Conservation (phyloP, 1,140 invertebrate genomes). For the Phymorhynchus buccinoides region DNA sequence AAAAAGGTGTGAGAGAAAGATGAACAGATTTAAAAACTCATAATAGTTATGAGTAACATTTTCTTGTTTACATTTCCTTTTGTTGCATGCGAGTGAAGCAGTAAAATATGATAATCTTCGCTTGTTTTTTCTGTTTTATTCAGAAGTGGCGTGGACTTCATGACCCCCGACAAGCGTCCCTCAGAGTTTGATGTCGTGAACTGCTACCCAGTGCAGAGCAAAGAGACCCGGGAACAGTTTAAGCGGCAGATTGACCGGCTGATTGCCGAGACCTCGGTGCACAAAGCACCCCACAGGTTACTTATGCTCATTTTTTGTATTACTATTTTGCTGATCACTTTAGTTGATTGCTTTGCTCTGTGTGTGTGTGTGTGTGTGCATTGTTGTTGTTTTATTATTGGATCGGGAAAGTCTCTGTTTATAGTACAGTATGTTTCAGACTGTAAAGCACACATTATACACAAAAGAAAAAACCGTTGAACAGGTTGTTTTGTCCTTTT, state of each 20-base stretch:
- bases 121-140: neutral
- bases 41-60: no score
- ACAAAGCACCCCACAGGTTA: conserved; percentile 53
- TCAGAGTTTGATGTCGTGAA: conserved; percentile 46
- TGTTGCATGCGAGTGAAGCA: no score
- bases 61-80: no score
- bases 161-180: conserved; percentile 52
- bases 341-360: neutral
- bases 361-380: conserved; percentile 23
- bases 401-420: neutral
- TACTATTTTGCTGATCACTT: neutral
- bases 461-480: no score
- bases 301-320: neutral
- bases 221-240: conserved; percentile 41
- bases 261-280: conserved; percentile 49
- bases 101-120: neutral
- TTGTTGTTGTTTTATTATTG: neutral
- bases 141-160: conserved; percentile 52
- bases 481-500: neutral
- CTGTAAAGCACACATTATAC: no score
- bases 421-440: no score
- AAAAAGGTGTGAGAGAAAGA: no score
- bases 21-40: no score
- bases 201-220: conserved; percentile 42
- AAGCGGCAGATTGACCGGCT: conserved; percentile 48